Evolutionary conservation across 23 tunicate species (phyloP).

Genomic region (Diplosoma virens): DNA sequence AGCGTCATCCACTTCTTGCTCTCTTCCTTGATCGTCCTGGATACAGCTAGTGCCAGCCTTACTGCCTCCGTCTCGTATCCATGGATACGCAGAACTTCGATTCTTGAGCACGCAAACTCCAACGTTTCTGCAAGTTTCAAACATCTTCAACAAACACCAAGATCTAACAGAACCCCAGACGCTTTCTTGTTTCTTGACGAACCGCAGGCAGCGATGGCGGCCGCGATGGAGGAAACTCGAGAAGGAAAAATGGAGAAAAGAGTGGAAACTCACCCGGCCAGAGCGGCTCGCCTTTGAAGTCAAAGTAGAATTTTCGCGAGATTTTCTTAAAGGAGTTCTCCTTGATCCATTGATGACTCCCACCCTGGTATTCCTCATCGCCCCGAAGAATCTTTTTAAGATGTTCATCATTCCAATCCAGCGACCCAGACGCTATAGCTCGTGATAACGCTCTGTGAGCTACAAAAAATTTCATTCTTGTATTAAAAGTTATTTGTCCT

Average conservation of each 20-base stretch:
- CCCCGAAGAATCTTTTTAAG: constrained; percentile 27
- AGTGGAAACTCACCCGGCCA: constrained; percentile 70
- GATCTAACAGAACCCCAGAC: no score
- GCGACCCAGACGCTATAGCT: constrained; percentile 57
- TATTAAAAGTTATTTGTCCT: no score
- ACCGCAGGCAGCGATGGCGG: no score
- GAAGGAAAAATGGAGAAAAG: no score
- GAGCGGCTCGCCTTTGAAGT: constrained; percentile 51
- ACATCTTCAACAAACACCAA: not conserved
- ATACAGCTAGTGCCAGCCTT: constrained; percentile 67
- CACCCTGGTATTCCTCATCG: not conserved
- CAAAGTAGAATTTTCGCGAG: constrained; percentile 18
- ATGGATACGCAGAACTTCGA: constrained; percentile 70
- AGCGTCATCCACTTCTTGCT: not conserved
- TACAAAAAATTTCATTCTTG: no score
- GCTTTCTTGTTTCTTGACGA: no score
- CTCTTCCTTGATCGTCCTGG: constrained; percentile 54
- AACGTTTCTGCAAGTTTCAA: constrained; percentile 28
- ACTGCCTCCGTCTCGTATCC: constrained; percentile 67
- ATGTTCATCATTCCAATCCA: constrained; percentile 69
- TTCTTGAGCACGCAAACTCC: constrained; percentile 60
- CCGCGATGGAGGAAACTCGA: no score
- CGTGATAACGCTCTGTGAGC: constrained; percentile 65
- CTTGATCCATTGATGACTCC: not conserved
- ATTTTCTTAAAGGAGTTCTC: not conserved